These are phyloP conservation scores for Molanna angustata DNA, from an alignment of 2,888 invertebrate species.

Conservation along the genomic window DNA sequence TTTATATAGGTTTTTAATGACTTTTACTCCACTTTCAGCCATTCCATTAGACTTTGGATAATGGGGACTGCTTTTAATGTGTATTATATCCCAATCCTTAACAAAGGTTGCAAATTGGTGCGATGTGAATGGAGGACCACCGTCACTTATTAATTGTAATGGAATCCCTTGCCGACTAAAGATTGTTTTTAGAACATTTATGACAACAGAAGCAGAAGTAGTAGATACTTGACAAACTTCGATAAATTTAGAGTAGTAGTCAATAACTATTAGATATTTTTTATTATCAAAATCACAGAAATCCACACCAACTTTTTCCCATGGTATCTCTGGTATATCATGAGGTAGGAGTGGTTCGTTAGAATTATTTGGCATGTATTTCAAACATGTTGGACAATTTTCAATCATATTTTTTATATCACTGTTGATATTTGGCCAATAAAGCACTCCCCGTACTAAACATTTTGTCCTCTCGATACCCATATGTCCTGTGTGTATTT, in stretches of 20 bases:
- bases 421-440: neutral
- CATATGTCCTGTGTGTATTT: slow-evolving; percentile 2
- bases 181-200: slow-evolving; percentile 1
- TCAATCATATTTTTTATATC: neutral
- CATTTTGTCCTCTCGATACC: neutral
- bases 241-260: slow-evolving; percentile 2
- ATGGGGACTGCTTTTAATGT: slow-evolving; percentile 1
- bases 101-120: neutral
- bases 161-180: slow-evolving; percentile 1
- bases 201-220: neutral
- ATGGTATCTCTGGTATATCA: slow-evolving; percentile 1
- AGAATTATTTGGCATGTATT: slow-evolving; percentile 1
- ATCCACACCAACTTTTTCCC: slow-evolving; percentile 5
- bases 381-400: slow-evolving; percentile 2
- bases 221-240: neutral
- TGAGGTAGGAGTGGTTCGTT: slow-evolving; percentile 2
- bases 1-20: slow-evolving; percentile 1
- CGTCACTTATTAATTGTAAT: slow-evolving; percentile 2
- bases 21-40: slow-evolving; percentile 3
- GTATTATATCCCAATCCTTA: neutral
- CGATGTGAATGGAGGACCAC: slow-evolving; percentile 2
- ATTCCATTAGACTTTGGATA: slow-evolving; percentile 3
- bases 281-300: neutral
- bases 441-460: neutral
- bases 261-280: neutral